Base-by-base conservation (phyloP, 2,113 vertebrate species). In the Pelvicachromis taeniatus region DNA sequence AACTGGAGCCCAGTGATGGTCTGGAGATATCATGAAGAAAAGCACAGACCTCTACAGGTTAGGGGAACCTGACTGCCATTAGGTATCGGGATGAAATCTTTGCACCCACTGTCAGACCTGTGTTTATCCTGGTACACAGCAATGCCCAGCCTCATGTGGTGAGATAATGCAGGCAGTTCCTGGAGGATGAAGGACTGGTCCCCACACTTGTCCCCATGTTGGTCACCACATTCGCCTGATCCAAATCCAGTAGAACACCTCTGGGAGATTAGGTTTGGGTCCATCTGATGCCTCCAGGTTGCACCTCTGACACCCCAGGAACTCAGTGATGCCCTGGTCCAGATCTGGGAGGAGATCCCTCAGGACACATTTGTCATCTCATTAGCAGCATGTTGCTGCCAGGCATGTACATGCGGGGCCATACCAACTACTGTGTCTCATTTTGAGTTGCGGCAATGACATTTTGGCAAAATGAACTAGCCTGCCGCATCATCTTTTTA, bases 321-420 rank as follows among this genome's bases (percentile, higher is more conserved):
- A 19, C 61, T 40, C 61, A 40, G 7, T 40, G 61, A 65, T 0
- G 2, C 61, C 33, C 0, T 40, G 0, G 0, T 65, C 61, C 35
- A 65, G 35, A 21, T 65, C 11, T 65, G 35, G 33, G 11, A 40
- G 33, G 59, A n/a, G 59, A 63, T 38, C n/a, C 59, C 59, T 38
- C 33, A 63, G 59, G 59, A 63, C 4, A 63, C 59, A n/a, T 35
- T 38, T 63, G 33, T 38, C 59, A 63, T 63, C 10, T 21, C 17
- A 63, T 63, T 63, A 63, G 31, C 17, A 63, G 59, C 0, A 1
- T 63, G 31, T 63, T 6, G 6, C 19, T 63, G 19, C 38, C 19
- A 63, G 59, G 19, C 59, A 63, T 38, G 59, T 0, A 38, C 19
- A 21, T 38, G 33, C n/a, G 10, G 19, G 59, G 33, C 0, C 59